Conservation (phyloP, 2,113 vertebrate species). For the Lynx canadensis region DNA sequence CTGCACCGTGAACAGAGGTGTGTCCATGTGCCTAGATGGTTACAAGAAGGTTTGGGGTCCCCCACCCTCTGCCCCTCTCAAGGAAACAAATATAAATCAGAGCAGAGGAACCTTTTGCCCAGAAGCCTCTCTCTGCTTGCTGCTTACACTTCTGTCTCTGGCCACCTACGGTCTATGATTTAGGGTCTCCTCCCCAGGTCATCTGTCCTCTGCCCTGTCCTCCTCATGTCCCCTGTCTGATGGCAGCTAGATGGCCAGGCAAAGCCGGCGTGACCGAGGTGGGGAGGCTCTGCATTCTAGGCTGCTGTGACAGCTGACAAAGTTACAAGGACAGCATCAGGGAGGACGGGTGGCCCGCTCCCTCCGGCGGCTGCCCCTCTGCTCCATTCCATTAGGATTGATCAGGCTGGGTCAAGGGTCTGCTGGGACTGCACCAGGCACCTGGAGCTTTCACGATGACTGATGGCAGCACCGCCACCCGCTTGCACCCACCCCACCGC, state of each 20-base stretch:
- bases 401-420: conserved; percentile 66
- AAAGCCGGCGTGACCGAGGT: background rate
- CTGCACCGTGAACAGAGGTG: background rate
- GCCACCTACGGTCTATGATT: background rate
- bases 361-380: conserved; percentile 20
- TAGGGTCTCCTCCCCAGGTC: background rate
- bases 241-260: background rate
- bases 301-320: conserved; percentile 59
- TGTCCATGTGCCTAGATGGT: background rate
- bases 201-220: background rate
- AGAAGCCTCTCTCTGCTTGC: background rate
- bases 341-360: conserved; percentile 40
- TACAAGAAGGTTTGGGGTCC: background rate
- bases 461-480: background rate
- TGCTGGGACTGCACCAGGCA: background rate
- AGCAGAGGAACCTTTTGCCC: background rate
- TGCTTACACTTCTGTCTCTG: background rate
- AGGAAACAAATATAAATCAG: background rate
- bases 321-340: conserved; percentile 36
- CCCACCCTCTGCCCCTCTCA: background rate
- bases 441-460: conserved; percentile 66
- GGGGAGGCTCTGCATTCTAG: background rate
- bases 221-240: background rate
- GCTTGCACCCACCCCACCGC: background rate
- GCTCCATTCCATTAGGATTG: conserved; percentile 72